A percentile compares a stretch with the other conserved stretches of the same genome.
phyloP scores from a whole-genome alignment of 2,888 invertebrate genomes.

The Sphinx pinastri region DNA sequence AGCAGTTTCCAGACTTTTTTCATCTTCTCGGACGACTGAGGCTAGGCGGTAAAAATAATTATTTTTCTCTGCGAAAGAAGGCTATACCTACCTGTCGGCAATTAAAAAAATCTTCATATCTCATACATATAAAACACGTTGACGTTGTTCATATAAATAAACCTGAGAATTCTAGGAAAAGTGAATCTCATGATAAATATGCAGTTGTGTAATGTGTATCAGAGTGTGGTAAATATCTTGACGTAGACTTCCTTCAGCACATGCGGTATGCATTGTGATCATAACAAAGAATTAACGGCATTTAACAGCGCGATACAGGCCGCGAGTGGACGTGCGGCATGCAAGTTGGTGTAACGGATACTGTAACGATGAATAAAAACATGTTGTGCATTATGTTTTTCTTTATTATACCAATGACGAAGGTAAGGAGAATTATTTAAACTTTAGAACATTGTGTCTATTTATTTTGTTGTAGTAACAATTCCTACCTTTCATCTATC shows the following conservation, averaged over 20 bases:
- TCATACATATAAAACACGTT: too few species aligned
- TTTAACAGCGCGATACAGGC: conserved; percentile 21
- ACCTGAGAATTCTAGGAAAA: not conserved
- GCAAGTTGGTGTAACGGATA: not conserved
- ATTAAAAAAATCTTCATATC: too few species aligned
- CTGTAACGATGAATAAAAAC: conserved; percentile 29
- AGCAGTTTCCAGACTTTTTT: too few species aligned
- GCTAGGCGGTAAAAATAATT: too few species aligned
- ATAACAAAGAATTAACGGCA: conserved; percentile 35
- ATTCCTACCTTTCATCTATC: not conserved
- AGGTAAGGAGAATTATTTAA: conserved; percentile 35
- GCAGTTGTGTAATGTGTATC: not conserved
- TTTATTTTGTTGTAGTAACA: not conserved
- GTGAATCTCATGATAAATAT: not conserved
- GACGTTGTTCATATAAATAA: too few species aligned
- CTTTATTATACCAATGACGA: conserved; percentile 31
- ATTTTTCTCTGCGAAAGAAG: too few species aligned
- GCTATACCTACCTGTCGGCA: too few species aligned
- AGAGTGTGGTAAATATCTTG: conserved; percentile 5
- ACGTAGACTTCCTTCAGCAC: conserved; percentile 24
- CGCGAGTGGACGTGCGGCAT: conserved; percentile 5
- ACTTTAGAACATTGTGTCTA: not conserved
- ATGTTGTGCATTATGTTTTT: conserved; percentile 32
- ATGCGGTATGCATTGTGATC: conserved; percentile 41
- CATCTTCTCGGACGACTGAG: too few species aligned